A percentile compares a stretch with the other conserved stretches of the same genome.
Conservation (phyloP, 2,113 vertebrate species). For the Mesembrinibis cayennensis region DNA sequence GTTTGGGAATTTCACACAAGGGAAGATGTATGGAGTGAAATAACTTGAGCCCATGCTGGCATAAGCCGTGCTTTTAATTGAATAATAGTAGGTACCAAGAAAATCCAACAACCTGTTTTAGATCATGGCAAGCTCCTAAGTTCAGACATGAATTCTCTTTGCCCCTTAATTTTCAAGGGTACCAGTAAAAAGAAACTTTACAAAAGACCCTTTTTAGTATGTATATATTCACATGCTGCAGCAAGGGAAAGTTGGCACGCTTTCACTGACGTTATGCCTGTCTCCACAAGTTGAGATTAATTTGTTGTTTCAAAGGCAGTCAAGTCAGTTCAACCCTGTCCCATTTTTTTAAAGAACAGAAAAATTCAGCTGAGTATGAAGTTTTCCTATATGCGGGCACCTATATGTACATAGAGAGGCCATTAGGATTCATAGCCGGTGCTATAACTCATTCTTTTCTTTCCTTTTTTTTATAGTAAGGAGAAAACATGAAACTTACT, state of each 20-base stretch:
- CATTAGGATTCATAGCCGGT: not conserved
- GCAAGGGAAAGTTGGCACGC: not conserved
- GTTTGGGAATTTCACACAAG: not conserved
- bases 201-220: not conserved
- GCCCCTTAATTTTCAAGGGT: not conserved
- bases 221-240: not conserved
- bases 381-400: not conserved
- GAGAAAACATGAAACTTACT: not conserved
- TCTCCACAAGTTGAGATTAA: constrained; percentile 22
- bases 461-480: not conserved
- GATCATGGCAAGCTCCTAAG: not conserved
- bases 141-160: not conserved
- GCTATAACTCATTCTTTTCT: not conserved
- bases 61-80: not conserved
- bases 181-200: not conserved
- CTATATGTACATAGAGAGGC: not conserved
- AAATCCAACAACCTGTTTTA: not conserved
- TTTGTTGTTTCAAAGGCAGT: constrained; percentile 21
- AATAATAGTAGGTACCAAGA: not conserved
- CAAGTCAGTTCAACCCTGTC: not conserved
- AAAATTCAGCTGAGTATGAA: not conserved
- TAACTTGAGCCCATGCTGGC: not conserved
- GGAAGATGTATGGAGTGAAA: not conserved
- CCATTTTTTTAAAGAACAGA: not conserved
- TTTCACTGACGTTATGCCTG: not conserved